Percentiles rank a stretch among this genome's conserved stretches.
Conservation (phyloP, 2,888 invertebrate species). For the Netelia inedita region DNA sequence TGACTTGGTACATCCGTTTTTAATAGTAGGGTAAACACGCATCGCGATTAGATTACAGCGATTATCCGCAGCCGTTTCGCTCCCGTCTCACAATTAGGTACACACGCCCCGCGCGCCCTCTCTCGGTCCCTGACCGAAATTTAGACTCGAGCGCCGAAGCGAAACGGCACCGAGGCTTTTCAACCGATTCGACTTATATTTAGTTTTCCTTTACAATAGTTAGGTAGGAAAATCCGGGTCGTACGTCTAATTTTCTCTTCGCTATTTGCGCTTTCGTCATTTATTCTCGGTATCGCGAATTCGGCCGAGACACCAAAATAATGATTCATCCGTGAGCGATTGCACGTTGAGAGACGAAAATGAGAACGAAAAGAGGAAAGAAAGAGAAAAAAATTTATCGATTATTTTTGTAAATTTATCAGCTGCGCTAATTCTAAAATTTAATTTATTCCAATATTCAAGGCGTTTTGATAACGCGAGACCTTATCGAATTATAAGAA, state of each 20-base stretch:
- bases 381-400: too few species aligned
- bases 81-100: constrained; percentile 23
- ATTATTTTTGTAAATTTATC: too few species aligned
- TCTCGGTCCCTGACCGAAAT: constrained; percentile 53
- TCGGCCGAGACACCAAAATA: too few species aligned
- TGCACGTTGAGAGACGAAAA: not conserved
- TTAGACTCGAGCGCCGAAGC: constrained; percentile 20
- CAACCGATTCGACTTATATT: constrained; percentile 54
- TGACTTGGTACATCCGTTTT: not conserved
- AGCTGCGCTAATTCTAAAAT: too few species aligned
- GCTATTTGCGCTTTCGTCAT: not conserved
- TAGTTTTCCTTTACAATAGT: constrained; percentile 50
- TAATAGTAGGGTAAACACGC: not conserved
- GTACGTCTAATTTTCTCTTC: constrained; percentile 41
- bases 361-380: not conserved
- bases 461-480: constrained; percentile 26
- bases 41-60: constrained; percentile 45
- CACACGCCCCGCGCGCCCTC: too few species aligned
- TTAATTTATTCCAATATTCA: too few species aligned
- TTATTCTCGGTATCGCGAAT: too few species aligned
- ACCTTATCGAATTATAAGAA: not conserved
- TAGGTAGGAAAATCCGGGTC: constrained; percentile 61
- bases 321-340: too few species aligned
- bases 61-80: constrained; percentile 10
- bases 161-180: constrained; percentile 2